A percentile compares a stretch with the other conserved stretches of the same genome.
phyloP scores from a whole-genome alignment of 2,888 invertebrate species.

The Gandaritis pyraliata region DNA sequence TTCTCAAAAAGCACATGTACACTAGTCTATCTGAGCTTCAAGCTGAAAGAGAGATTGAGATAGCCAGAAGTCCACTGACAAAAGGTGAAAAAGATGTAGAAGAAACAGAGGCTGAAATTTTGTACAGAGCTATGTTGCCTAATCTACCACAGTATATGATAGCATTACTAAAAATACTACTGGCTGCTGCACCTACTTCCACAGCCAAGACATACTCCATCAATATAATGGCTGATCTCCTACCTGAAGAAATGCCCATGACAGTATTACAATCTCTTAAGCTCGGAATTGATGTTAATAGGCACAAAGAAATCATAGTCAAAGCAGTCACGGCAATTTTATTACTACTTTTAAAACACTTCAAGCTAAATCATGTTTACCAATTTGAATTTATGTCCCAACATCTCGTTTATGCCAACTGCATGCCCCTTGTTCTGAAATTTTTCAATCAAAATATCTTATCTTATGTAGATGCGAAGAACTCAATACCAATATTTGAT shows the following conservation, averaged over 20 bases:
- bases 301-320: conserved; percentile 99
- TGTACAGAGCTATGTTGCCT: conserved; percentile 97
- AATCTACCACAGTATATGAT: conserved; percentile 99
- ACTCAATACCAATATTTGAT: conserved; percentile 96
- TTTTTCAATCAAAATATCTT: conserved; percentile 99
- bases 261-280: conserved; percentile 97
- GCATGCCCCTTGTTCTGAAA: conserved; percentile 98
- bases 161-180: conserved; percentile 96
- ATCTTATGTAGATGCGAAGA: conserved; percentile 97
- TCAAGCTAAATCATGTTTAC: conserved; percentile 98
- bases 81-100: conserved; percentile 91
- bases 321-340: conserved; percentile 97
- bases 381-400: conserved; percentile 99
- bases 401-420: conserved; percentile 99
- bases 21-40: conserved; percentile 96
- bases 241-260: conserved; percentile 99
- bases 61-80: conserved; percentile 95
- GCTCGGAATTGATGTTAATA: conserved; percentile 97
- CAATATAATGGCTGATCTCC: conserved; percentile 98
- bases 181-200: conserved; percentile 99
- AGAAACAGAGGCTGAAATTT: conserved; percentile 92
- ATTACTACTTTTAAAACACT: conserved; percentile 96
- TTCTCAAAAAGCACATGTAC: conserved; percentile 96
- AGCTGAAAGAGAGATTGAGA: conserved; percentile 95
- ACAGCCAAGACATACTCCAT: conserved; percentile 98